Evolutionary conservation across 2,888 invertebrate genomes (phyloP).

Genomic region (Plebejus argus): DNA sequence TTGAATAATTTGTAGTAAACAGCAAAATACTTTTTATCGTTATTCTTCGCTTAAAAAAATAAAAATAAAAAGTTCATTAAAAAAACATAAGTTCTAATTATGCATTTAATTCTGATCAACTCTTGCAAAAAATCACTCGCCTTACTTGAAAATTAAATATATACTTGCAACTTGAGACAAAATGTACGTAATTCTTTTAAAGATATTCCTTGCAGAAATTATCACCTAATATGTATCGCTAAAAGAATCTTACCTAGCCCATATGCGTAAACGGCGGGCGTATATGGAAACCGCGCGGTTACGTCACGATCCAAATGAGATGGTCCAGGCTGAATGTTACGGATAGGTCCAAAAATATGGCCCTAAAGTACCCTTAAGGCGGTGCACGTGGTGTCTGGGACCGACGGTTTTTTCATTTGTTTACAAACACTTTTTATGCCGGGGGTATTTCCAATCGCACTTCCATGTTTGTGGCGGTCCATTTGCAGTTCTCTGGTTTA

Average conservation of each 20-base stretch:
- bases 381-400: slow-evolving; percentile 70
- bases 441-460: not conserved
- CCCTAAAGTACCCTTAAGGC: slow-evolving; percentile 57
- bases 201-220: not conserved
- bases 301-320: slow-evolving; percentile 44
- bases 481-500: not conserved
- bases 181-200: not conserved
- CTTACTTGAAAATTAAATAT: not conserved
- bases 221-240: not conserved
- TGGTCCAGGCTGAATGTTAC: slow-evolving; percentile 59
- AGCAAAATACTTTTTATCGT: not conserved
- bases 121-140: not conserved
- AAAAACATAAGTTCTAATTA: not conserved
- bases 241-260: slow-evolving; percentile 9
- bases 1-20: not conserved
- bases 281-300: slow-evolving; percentile 45
- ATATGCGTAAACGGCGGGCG: not conserved
- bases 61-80: not conserved
- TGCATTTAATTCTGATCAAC: not conserved
- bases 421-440: not conserved
- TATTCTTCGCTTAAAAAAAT: no score
- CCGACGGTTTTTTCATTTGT: slow-evolving; percentile 44
- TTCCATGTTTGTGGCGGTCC: not conserved
- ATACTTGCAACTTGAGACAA: not conserved
- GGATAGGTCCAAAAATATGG: slow-evolving; percentile 76